phyloP scores from a whole-genome alignment of 2,797 vertebrate species.

The Taenioides sp. region DNA sequence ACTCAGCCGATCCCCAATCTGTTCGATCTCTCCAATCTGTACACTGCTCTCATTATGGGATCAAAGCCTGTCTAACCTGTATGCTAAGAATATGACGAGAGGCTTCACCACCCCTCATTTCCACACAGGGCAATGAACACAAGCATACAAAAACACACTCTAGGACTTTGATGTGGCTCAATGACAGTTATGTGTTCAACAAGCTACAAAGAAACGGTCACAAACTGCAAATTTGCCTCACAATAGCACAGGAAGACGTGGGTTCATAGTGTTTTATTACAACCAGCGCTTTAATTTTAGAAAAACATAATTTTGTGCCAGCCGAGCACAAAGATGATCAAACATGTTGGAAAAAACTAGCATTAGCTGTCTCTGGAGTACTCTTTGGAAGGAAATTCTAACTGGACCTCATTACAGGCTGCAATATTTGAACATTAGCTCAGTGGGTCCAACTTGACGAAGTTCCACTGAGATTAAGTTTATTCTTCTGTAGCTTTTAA shows the following conservation, averaged over 20 bases:
- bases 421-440: not conserved
- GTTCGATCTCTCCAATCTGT: conserved; percentile 3
- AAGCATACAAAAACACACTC: conserved; percentile 32
- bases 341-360: not conserved
- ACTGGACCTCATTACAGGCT: conserved; percentile 3
- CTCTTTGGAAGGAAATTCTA: conserved; percentile 11
- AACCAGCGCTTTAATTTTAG: not conserved
- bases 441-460: conserved; percentile 1
- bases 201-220: not conserved
- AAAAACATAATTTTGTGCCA: not conserved
- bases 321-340: not conserved
- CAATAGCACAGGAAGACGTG: not conserved
- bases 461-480: not conserved
- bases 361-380: not conserved
- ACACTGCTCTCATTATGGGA: conserved; percentile 48
- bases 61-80: conserved; percentile 56
- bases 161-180: conserved; percentile 29
- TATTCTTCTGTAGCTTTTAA: not conserved
- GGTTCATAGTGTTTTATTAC: not conserved
- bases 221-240: conserved; percentile 13
- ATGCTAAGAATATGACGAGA: conserved; percentile 52
- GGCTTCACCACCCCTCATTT: conserved; percentile 32
- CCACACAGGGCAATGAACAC: conserved; percentile 24
- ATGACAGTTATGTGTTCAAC: conserved; percentile 11
- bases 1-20: conserved; percentile 9